Percentiles rank a stretch among this genome's conserved stretches.
Conservation (phyloP, 2,113 vertebrate species). For the Microcebus lehilahytsara region DNA sequence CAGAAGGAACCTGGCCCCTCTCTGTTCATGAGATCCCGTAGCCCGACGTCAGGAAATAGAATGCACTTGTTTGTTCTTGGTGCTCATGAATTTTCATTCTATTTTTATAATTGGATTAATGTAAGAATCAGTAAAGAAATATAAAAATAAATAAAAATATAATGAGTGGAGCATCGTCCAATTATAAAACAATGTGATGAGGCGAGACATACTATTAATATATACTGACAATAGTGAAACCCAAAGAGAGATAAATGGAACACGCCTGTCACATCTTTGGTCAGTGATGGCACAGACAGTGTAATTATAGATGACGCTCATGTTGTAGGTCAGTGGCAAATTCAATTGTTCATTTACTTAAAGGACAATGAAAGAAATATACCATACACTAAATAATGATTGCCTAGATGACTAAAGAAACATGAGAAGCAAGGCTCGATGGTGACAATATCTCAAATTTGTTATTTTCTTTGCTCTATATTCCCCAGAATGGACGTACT, state of each 20-base stretch:
- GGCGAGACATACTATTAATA: background rate
- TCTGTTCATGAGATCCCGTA: background rate
- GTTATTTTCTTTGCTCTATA: background rate
- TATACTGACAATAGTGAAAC: background rate
- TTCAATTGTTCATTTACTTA: background rate
- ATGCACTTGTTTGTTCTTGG: background rate
- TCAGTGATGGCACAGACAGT: background rate
- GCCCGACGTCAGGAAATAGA: background rate
- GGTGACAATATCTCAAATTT: background rate
- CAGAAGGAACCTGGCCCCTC: background rate
- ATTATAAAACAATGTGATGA: background rate
- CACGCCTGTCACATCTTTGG: background rate
- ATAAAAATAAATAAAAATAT: background rate
- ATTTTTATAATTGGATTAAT: background rate
- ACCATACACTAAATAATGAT: background rate
- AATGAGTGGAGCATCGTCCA: background rate
- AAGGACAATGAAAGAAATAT: background rate
- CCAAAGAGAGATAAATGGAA: background rate
- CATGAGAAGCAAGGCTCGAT: background rate
- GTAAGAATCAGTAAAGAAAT: background rate
- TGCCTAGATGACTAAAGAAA: background rate
- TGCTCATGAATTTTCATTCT: background rate
- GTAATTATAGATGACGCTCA: background rate
- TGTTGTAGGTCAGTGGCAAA: background rate
- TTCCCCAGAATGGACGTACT: background rate